Evolutionary conservation across 2,888 invertebrate species (phyloP), one percentile per base, ranked within the genome.

Genomic region (Acleris sparsana): DNA sequence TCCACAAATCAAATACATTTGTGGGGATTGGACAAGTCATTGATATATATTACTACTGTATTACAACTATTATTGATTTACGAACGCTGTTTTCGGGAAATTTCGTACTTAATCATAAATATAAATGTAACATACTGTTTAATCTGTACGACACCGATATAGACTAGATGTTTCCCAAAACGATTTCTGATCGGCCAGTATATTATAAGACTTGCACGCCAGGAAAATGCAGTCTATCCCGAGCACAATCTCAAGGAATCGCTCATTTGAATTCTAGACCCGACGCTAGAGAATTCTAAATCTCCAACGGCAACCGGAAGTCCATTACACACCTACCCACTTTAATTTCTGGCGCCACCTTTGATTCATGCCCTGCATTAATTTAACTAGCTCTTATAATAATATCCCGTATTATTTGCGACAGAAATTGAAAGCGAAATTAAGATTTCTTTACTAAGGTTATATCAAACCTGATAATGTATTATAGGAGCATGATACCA

Each of bases 221-320:
- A 25, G 51, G 61, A 62, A 46, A 52, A 55, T 65, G 56, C 61
- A 52, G 61, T 48, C 52, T 46, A 46, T 52, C 43, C 22, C n/a
- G 33, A 52, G 25, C 56, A 57, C 56, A 53, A 57, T 62, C 61
- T 46, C 56, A 48, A 52, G 51, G 46, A 55, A 57, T 66, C 53
- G 46, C 56, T 64, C 60, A 68, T 68, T 68, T 61, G 25, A 60
- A 68, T 71, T 70, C 69, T 56, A 49, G 60, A 55, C 69, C 49
- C 65, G 49, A 22, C 29, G 57, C 60, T 55, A 49, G 29, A 39
- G 59, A 62, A 67, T 73, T 72, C 69, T 55, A 67, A 72, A 74
- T 71, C 72, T 71, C 51, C 62, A 63, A 67, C 53, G 68, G 68
- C 65, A 70, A 70, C 70, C 74, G 75, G 77, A 77, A 74, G 68